Evolutionary conservation across 2,797 vertebrate genomes (phyloP), one percentile per base, ranked within the genome.

Genomic region (Karalla daura): DNA sequence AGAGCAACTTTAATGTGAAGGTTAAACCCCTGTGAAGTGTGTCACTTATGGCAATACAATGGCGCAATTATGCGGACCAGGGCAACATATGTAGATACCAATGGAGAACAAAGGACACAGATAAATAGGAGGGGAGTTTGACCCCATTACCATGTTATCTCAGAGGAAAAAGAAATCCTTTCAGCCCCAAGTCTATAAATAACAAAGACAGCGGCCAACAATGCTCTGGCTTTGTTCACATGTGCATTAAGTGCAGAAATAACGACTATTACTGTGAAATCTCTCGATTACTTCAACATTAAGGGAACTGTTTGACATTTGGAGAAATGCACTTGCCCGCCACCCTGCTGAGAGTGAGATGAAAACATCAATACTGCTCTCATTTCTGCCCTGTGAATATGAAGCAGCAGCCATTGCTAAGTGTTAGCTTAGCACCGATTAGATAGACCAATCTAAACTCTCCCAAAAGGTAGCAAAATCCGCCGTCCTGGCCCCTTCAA

Each of bases 1-100:
- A 81, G 71, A 60, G 50, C 32, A 37, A 36, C 55, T 66, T 72
- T 69, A 64, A 55, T 58, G 50, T 61, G 52, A 83, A 79, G 73
- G 69, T 81, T 78, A 74, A 72, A 67, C 33, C 70, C n/a, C 21
- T 72, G 52, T 73, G 74, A 88, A 81, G 74, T 65, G 55, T 80
- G 74, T 74, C 83, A 78, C 51, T 70, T 43, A 18, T 55, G 45
- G 35, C 23, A 66, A 63, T 44, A 87, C 74, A 87, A 83, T 53
- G 60, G 58, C 51, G 58, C 62, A 84, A 75, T 83, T 78, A 84
- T 75, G 36, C 21, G 2, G 66, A 77, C 45, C 50, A 58, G 82
- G 80, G 84, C 84, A 81, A 76, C 75, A 78, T 70, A 70, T 70
- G 78, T 80, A 69, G 53, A 69, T 50, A 78, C 64, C 46, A 76